Base-by-base conservation (phyloP, 1,140 invertebrate species). In the Amphibalanus amphitrite region DNA sequence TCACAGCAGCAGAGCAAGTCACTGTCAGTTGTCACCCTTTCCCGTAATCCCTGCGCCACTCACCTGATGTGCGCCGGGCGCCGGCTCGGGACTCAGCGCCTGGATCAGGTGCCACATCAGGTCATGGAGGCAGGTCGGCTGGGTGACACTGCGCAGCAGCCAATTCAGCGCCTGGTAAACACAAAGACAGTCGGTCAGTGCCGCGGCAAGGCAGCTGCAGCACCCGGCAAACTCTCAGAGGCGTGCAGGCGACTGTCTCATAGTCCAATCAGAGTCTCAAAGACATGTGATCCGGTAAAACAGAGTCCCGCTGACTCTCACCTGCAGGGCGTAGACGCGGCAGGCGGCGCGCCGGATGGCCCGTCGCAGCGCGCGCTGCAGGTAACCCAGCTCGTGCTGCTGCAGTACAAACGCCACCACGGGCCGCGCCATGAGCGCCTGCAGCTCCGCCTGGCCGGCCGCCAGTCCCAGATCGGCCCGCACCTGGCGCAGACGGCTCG, bases 91-190 rank as follows among this genome's bases (percentile, higher is more conserved):
- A 68, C 76, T 71, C 28, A 93, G 80, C 15, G 86, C 82, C 26
- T 82, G 86, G 1, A 92, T 89, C 77, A 97, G 95, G 90, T 92
- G 96, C 95, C 94, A 97, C 73, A 97, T 85, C 0, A 97, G 82
- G 80, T 97, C 95, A 77, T 97, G 95, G 15, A 97, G 82, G 78
- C 90, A 91, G 13, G 88, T 88, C 10, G 93, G 89, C 79, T 95
- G 91, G 0, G 92, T 95, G 1, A 97, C 92, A 72, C 88, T 92
- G 73, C 92, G 85, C 3, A 98, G 82, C 8, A 99, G 79, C 95
- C 95, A 99, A 79, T 97, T 96, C 70, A 98, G 83, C 0, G 93
- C 93, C 86, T 95, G 77, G 28, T 82, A 38, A 4, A 38, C 33
- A 38, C 33, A 38, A 4, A 38, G 4, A 38, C 33, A 38, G 33